phyloP scores from a whole-genome alignment of 2,797 vertebrate species.

The Gila robusta region DNA sequence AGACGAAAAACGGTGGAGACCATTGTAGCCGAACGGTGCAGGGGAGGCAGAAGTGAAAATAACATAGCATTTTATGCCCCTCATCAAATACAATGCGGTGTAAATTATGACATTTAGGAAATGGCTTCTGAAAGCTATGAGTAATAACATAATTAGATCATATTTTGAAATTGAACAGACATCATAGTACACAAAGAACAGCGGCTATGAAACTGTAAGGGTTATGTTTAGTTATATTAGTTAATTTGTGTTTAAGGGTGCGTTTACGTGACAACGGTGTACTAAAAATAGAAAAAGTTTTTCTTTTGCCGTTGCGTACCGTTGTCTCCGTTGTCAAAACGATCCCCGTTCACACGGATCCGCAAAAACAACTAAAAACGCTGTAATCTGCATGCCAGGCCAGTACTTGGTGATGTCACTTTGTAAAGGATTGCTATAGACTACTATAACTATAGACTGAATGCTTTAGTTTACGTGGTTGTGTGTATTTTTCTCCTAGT shows the following conservation, averaged over 20 bases:
- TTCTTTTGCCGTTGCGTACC: no score
- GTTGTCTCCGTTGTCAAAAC: no score
- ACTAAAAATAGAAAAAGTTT: no score
- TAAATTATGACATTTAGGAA: neutral
- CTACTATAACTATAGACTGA: no score
- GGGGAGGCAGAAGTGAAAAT: constrained; percentile 4
- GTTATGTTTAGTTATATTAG: neutral
- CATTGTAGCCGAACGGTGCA: neutral
- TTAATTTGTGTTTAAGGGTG: neutral
- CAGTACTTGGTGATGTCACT: no score
- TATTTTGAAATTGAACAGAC: neutral
- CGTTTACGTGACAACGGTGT: neutral
- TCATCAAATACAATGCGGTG: neutral
- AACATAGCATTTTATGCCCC: neutral
- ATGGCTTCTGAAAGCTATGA: neutral
- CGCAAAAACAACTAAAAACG: no score
- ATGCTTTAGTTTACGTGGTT: no score
- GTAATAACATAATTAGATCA: neutral
- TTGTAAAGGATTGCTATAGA: no score
- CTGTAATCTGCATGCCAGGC: no score
- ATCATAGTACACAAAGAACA: constrained; percentile 2
- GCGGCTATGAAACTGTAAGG: neutral
- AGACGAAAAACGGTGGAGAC: constrained; percentile 23
- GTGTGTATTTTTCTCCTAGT: no score
- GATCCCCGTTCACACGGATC: no score